Evolutionary conservation across 92 coral and sea anemone species (phyloP), one percentile per base, ranked within the genome.

Genomic region (Umimayanthus kanabou): DNA sequence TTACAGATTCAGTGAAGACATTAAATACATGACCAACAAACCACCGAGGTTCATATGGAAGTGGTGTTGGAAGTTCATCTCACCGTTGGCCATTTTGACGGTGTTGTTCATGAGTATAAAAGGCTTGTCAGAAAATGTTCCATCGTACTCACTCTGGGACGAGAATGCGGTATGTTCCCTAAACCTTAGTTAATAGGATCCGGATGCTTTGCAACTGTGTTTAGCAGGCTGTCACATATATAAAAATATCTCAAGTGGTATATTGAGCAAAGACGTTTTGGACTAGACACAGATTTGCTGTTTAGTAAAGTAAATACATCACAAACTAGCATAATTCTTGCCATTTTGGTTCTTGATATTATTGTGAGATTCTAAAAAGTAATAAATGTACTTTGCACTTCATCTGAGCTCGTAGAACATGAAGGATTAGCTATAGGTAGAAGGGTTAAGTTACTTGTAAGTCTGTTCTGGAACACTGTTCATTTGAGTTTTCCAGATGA

Each of bases 1-100:
- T 22, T 71, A 14, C 88, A 97, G 98, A 85, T 97, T 97, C 83
- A 95, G 98, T 40, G 98, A 97, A 58, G 99, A 97, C 83, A 97
- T 97, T 53, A 89, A 93, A 65, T 97, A 97, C 91, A 97, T 97
- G 99, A 97, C 99, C 25, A 97, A 94, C 84, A 97, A 97, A 73
- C 99, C 98, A 22, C 99, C 99, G 18, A 94, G 98, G 77, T 97
- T 97, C 53, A 92, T 97, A 53, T 97, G 99, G 99, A 97, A 89
- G 73, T 97, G 99, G 99, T 97, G 99, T 78, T 97, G 99, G 99
- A 97, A 97, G 69, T 87, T 92, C 72, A 92, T 97, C 70, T 97
- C 99, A n/a, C 99, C 99, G 16, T 49, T 97, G 22, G 92, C 99
- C 20, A 97, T 97, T 75, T 85, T 97, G 61, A 91, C 90, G 45